These are phyloP conservation scores for Xanthostigma xanthostigma DNA, from an alignment of 2,888 invertebrate species.

Conservation along the genomic window DNA sequence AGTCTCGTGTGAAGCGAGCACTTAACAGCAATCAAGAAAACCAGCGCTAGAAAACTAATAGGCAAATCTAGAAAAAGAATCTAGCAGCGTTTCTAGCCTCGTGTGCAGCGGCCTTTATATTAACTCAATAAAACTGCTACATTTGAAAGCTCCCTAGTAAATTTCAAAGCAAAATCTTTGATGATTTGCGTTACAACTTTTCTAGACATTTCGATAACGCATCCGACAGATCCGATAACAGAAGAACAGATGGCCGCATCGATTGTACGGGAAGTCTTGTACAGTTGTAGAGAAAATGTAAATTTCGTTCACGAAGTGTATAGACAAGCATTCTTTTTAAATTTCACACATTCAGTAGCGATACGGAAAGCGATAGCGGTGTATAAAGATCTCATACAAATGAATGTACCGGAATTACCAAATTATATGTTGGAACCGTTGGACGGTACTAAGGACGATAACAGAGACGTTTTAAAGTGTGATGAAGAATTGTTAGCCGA, in stretches of 20 bases:
- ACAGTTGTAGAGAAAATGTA: constrained; percentile 75
- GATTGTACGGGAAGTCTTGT: constrained; percentile 77
- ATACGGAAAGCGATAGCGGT: constrained; percentile 79
- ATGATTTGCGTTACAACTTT: constrained; percentile 2
- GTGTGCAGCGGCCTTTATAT: too few species aligned
- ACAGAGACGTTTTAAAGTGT: constrained; percentile 22
- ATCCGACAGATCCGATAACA: constrained; percentile 23
- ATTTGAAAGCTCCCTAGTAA: neutral
- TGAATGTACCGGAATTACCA: constrained; percentile 64
- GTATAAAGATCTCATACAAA: constrained; percentile 92
- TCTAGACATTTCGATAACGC: constrained; percentile 23
- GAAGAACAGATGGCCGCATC: constrained; percentile 33
- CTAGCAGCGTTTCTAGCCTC: too few species aligned
- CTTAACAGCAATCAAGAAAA: too few species aligned
- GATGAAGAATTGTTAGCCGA: constrained; percentile 24
- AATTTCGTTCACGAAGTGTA: constrained; percentile 91
- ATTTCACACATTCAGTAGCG: constrained; percentile 76
- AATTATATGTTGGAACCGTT: constrained; percentile 62
- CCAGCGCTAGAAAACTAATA: too few species aligned
- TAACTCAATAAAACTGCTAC: too few species aligned
- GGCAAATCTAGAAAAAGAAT: too few species aligned
- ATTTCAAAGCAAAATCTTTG: too few species aligned
- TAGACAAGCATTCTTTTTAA: constrained; percentile 81
- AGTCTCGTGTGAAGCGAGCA: too few species aligned
- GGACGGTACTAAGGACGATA: constrained; percentile 26